Evolutionary conservation across 1,140 invertebrate genomes (phyloP), one percentile per base, ranked within the genome.

Genomic region (Augochlora pura): DNA sequence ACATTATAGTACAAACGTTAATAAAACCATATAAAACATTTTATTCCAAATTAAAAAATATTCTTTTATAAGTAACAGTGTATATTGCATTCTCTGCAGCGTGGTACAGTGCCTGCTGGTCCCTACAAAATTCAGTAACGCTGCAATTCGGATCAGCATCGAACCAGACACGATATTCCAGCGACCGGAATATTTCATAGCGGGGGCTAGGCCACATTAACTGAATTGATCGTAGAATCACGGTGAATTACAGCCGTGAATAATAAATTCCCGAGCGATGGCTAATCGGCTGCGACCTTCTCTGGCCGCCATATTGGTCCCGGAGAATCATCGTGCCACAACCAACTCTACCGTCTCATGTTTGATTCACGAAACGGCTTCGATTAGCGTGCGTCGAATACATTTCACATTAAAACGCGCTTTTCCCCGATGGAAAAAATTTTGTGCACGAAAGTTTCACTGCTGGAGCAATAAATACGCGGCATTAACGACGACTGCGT

Each of bases 401-500:
- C 9, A 23, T 9, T 68, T 16, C 6, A 7, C n/a, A 14, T 18
- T 38, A 32, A 32, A 4, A 14, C 10, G 25, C 14, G 5, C 57
- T 65, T 57, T n/a, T 8, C 54, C 8, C n/a, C n/a, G n/a, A n/a
- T 27, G 49, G 18, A 4, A 32, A 32, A 32, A 4, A 32, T 2
- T 8, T 16, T 52, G 6, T 57, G 12, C 21, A 12, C 23, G 57
- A 25, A 18, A 49, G 32, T 38, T 49, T 8, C 2, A 46, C 49
- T 7, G 25, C 39, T n/a, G 32, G 3, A 9, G 18, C 38, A 14
- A 60, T 60, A 60, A 60, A 76, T 21, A 60, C 25, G 25, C 16
- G 32, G 52, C 46, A 60, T 69, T 69, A 76, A 68, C 49, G 23
- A 42, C 32, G 54, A 54, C 12, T 60, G 60, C 23, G 27, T 71